phyloP scores from a whole-genome alignment of 2,113 vertebrate species.

The Syngnathus scovelli region DNA sequence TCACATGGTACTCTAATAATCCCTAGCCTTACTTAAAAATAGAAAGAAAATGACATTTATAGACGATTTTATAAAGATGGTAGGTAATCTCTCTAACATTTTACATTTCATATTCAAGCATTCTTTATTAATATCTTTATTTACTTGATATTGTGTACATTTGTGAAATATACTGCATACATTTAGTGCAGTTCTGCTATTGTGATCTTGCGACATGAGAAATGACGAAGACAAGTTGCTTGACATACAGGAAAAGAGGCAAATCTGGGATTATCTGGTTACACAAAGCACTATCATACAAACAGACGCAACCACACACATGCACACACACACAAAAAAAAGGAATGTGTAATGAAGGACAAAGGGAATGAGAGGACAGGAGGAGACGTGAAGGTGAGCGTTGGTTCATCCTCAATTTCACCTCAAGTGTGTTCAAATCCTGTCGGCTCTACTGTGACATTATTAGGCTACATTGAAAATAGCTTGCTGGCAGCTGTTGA shows the following conservation, averaged over 20 bases:
- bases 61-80: background rate
- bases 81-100: background rate
- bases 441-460: background rate
- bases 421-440: background rate
- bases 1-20: background rate
- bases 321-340: conserved; percentile 2
- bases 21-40: background rate
- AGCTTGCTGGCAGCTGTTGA: background rate
- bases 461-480: background rate
- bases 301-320: background rate
- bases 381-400: background rate
- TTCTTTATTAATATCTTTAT: background rate
- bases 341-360: conserved; percentile 1
- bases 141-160: background rate
- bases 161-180: background rate
- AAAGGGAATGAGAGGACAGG: background rate
- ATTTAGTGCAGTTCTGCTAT: too few species aligned
- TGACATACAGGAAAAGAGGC: background rate
- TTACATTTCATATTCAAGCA: background rate
- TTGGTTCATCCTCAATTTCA: conserved; percentile 6
- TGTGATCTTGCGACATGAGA: background rate
- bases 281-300: conserved; percentile 1
- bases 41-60: background rate
- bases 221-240: background rate
- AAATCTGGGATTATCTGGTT: conserved; percentile 4